These are phyloP conservation scores for Conistra vaccinii DNA, from an alignment of 2,888 invertebrate genomes.

Conservation along the genomic window DNA sequence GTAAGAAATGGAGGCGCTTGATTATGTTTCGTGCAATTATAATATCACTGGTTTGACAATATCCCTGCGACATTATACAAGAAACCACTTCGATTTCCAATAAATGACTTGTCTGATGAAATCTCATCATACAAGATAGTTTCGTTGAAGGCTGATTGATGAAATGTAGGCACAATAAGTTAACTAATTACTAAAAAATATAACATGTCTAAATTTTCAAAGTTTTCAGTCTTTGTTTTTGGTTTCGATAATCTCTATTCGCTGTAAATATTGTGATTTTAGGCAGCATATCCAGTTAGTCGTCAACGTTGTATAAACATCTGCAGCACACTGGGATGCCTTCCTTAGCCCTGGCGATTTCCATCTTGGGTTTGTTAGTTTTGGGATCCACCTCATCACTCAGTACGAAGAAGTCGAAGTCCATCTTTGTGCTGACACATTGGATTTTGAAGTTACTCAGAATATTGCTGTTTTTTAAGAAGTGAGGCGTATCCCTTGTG, in stretches of 20 bases:
- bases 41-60: too few relatives aligned
- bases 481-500: constrained; percentile 24
- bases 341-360: constrained; percentile 40
- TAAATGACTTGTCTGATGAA: background rate
- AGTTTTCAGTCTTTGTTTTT: constrained; percentile 13
- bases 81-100: background rate
- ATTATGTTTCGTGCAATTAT: too few relatives aligned
- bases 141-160: background rate
- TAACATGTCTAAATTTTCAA: background rate
- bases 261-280: background rate
- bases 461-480: constrained; percentile 1
- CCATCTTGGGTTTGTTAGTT: constrained; percentile 28
- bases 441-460: constrained; percentile 37
- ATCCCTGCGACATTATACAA: too few relatives aligned
- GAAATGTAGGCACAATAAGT: background rate
- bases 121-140: background rate
- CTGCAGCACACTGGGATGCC: constrained; percentile 67
- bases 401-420: constrained; percentile 63
- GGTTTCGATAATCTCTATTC: background rate
- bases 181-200: background rate
- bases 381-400: constrained; percentile 12
- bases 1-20: too few relatives aligned
- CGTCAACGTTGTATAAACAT: constrained; percentile 49
- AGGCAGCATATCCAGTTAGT: background rate
- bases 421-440: constrained; percentile 51